Base-by-base conservation (phyloP, 2,113 vertebrate species). In the Phrynocephalus versicolor region DNA sequence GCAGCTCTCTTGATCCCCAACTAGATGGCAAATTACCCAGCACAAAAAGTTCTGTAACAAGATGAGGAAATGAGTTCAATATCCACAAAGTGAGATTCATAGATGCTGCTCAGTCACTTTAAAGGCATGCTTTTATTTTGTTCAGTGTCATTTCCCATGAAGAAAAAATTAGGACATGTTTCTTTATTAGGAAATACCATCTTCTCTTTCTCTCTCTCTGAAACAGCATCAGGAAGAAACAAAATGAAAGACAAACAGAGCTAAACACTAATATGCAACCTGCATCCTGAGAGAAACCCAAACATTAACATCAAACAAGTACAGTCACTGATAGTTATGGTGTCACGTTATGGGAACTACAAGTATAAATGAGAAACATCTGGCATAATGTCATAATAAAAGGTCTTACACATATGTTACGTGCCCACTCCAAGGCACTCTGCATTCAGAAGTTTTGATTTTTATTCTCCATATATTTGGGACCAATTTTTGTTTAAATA, bases 321-420 rank as follows among this genome's bases (percentile, higher is more conserved):
- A 90, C 82, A 93, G 84, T 62, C 87, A 90, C 83, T 85, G 90
- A 92, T 89, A 82, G 81, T 73, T 91, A 79, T 88, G 37, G 81
- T 58, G 81, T 85, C 86, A 89, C 84, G 82, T 87, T 82, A 84
- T 83, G 83, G 85, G 83, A 88, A 94, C 86, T 69, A 90, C 84
- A 91, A 87, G 93, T 86, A 91, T 21, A 91, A 89, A 94, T 92
- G 85, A 92, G 91, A 90, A 88, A 88, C 92, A 95, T 88, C 90
- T 96, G 93, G 89, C 83, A 92, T 91, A 90, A 92, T 75, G 91
- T 90, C 85, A 81, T 91, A 51, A 51, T 51, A 88, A 93, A 93
- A 90, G 60, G 73, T 89, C 87, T 94, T 95, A 91, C 91, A 88
- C 81, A 30, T 88, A 57, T 62, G 33, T 35, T 85, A 70, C 69